A percentile compares a stretch with the other conserved stretches of the same genome.
Evolutionary conservation across 2,797 vertebrate species (phyloP).

Genomic region (Hyperoplus lanceolatus): DNA sequence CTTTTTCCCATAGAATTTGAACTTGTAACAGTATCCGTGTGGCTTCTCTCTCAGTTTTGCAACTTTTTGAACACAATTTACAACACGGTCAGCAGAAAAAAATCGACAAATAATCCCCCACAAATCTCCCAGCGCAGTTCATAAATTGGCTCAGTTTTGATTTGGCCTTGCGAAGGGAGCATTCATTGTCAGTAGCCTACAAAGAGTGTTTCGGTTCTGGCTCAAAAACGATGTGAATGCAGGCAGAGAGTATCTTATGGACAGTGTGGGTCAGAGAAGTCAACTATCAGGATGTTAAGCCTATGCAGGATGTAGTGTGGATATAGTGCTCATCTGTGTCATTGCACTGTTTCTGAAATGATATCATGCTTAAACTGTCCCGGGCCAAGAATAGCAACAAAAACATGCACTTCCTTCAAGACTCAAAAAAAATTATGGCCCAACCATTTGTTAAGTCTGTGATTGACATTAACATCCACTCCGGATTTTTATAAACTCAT

Average conservation of each 20-base stretch:
- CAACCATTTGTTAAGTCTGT: not conserved
- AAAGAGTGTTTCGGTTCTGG: constrained; percentile 35
- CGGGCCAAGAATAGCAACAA: constrained; percentile 55
- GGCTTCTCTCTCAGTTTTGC: constrained; percentile 39
- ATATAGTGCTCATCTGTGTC: constrained; percentile 53
- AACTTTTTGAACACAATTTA: constrained; percentile 51
- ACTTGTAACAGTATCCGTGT: constrained; percentile 45
- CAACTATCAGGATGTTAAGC: constrained; percentile 61
- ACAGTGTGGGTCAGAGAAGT: constrained; percentile 50
- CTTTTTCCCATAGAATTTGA: constrained; percentile 7
- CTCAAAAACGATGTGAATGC: constrained; percentile 26
- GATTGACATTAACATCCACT: not conserved
- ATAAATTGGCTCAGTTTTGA: constrained; percentile 45
- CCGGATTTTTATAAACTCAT: not conserved
- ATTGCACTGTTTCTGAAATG: constrained; percentile 34
- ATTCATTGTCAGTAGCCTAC: constrained; percentile 20
- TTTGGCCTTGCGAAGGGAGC: constrained; percentile 41
- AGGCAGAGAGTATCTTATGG: constrained; percentile 60
- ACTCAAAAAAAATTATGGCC: constrained; percentile 4
- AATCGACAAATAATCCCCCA: constrained; percentile 67
- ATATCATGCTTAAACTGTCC: constrained; percentile 59
- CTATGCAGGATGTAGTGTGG: constrained; percentile 60
- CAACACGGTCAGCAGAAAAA: constrained; percentile 60
- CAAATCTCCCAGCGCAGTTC: constrained; percentile 52
- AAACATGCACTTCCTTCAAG: constrained; percentile 46